Evolutionary conservation across 2,888 invertebrate species (phyloP).

Genomic region (Schrankia costaestrigalis): DNA sequence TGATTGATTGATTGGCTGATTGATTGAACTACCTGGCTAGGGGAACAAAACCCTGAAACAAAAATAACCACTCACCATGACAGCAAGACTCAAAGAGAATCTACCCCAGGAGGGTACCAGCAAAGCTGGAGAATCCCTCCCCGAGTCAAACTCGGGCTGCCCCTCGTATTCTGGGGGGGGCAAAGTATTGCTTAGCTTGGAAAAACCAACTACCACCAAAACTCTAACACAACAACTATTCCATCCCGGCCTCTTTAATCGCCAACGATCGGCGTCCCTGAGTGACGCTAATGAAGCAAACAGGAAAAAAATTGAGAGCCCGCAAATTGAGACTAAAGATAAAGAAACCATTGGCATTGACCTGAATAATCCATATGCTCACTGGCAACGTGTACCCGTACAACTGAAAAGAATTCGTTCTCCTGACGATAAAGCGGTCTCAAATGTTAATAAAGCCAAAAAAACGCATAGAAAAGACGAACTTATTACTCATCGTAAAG

Average conservation of each 20-base stretch:
- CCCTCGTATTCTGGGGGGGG: too few species aligned
- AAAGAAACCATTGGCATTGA: too few species aligned
- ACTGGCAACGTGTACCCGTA: neutral
- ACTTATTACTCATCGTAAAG: neutral
- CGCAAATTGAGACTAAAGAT: too few species aligned
- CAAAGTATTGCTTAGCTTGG: too few species aligned
- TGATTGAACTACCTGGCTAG: neutral
- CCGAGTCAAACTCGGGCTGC: too few species aligned
- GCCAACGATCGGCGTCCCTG: neutral
- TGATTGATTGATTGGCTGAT: neutral
- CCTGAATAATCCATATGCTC: neutral
- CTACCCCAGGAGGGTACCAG: too few species aligned
- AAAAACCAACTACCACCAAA: too few species aligned
- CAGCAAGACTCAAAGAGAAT: too few species aligned
- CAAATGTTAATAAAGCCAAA: neutral
- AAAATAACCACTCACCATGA: too few species aligned
- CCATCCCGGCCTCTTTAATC: neutral
- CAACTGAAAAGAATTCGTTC: neutral
- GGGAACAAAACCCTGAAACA: neutral
- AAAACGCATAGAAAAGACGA: neutral
- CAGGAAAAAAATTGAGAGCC: too few species aligned
- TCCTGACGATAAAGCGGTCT: neutral
- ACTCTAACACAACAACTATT: neutral
- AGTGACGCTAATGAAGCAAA: neutral
- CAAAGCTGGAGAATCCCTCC: too few species aligned